Evolutionary conservation across 2,113 vertebrate genomes (phyloP).

Genomic region (Oncorhynchus nerka): DNA sequence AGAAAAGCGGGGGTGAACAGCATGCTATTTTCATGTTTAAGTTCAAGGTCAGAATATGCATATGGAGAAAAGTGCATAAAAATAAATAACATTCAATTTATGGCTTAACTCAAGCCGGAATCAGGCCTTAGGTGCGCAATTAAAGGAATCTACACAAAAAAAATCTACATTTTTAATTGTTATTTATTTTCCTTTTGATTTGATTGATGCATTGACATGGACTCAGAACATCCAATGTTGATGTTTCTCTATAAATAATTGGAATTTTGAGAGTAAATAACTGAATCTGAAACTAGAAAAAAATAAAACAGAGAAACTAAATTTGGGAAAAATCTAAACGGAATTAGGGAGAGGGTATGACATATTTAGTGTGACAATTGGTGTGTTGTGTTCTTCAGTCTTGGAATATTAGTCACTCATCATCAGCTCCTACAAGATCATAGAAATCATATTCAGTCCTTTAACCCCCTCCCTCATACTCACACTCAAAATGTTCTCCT

Average conservation of each 20-base stretch:
- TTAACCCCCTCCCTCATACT: background rate
- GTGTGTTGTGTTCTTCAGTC: slow-evolving; percentile 1
- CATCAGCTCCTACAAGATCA: background rate
- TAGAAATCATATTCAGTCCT: background rate
- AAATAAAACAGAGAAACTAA: too few species aligned
- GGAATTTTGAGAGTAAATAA: too few species aligned
- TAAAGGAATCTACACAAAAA: too few species aligned
- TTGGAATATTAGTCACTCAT: slow-evolving; percentile 1
- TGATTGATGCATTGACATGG: too few species aligned
- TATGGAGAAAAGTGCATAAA: background rate
- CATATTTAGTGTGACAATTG: background rate
- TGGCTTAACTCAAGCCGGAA: too few species aligned
- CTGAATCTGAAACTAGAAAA: too few species aligned
- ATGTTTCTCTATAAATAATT: background rate
- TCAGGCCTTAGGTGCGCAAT: too few species aligned
- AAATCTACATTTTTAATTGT: too few species aligned
- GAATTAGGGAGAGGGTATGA: background rate
- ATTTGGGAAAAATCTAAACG: background rate
- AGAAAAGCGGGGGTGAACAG: slow-evolving; percentile 34
- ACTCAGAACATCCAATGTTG: background rate
- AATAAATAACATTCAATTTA: background rate
- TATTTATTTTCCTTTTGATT: too few species aligned
- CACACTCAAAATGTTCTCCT: background rate
- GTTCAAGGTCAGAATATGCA: background rate
- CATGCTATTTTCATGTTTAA: background rate